These are phyloP conservation scores for Exocentrus adspersus DNA, from an alignment of 2,888 invertebrate species.

Conservation along the genomic window DNA sequence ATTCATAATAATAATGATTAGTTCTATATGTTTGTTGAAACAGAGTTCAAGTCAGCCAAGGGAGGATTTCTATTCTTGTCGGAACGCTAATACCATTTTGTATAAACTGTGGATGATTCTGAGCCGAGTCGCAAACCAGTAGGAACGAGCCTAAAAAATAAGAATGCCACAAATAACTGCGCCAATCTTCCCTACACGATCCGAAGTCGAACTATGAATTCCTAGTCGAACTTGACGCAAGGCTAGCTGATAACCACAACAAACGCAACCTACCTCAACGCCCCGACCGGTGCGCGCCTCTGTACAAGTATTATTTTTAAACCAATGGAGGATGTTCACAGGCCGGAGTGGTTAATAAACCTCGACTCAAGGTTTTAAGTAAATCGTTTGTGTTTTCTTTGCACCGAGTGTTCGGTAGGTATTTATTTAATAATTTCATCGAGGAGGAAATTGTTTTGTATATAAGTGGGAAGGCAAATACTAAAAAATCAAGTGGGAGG, in stretches of 20 bases:
- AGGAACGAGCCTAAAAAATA: background rate
- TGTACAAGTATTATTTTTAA: conserved; percentile 44
- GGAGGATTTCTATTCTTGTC: too few species aligned
- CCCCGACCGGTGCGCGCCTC: conserved; percentile 25
- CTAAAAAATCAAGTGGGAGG: background rate
- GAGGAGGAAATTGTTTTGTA: conserved; percentile 6
- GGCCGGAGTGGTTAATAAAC: conserved; percentile 46
- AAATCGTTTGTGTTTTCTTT: conserved; percentile 17
- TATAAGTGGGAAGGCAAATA: conserved; percentile 1
- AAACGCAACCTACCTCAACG: conserved; percentile 41
- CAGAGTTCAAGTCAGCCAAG: too few species aligned
- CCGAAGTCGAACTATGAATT: conserved; percentile 16
- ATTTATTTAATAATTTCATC: conserved; percentile 9
- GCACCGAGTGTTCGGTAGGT: background rate
- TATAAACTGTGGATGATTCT: too few species aligned
- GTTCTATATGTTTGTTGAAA: too few species aligned
- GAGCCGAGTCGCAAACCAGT: background rate
- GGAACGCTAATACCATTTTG: too few species aligned
- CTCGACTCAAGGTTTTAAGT: conserved; percentile 40
- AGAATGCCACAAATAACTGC: background rate
- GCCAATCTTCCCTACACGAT: background rate
- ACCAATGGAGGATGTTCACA: conserved; percentile 44
- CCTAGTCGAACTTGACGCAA: conserved; percentile 19
- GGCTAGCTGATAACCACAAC: conserved; percentile 36
- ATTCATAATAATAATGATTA: too few species aligned